Evolutionary conservation across 2,888 invertebrate species (phyloP).

Genomic region (Heteromurus nitidus): DNA sequence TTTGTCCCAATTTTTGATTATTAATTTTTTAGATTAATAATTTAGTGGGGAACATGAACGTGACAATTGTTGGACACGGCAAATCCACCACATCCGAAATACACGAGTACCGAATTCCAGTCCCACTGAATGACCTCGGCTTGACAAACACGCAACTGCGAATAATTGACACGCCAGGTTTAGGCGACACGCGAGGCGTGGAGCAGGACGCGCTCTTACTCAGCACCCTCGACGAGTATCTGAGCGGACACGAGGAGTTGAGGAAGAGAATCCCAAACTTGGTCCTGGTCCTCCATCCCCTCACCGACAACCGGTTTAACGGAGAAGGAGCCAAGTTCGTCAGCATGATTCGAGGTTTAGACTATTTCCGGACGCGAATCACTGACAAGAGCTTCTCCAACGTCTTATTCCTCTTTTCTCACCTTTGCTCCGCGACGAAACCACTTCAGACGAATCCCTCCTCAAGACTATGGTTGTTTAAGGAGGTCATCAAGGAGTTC

Average conservation of each 20-base stretch:
- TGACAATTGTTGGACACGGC: slow-evolving; percentile 4
- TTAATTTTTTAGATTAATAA: slow-evolving; percentile 37
- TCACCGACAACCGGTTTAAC: slow-evolving; percentile 47
- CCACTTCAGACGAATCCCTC: slow-evolving; percentile 7
- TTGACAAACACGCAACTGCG: slow-evolving; percentile 44
- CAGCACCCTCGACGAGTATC: slow-evolving; percentile 35
- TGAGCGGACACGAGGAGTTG: slow-evolving; percentile 45
- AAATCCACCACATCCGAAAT: slow-evolving; percentile 19
- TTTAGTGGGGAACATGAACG: slow-evolving; percentile 29
- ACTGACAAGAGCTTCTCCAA: slow-evolving; percentile 48
- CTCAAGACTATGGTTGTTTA: not conserved
- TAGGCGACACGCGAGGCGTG: slow-evolving; percentile 51
- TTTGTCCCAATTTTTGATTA: not conserved
- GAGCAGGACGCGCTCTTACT: slow-evolving; percentile 46
- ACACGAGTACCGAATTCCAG: slow-evolving; percentile 44
- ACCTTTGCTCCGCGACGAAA: slow-evolving; percentile 40
- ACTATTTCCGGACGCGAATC: slow-evolving; percentile 25
- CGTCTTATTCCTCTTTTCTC: slow-evolving; percentile 56
- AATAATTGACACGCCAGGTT: slow-evolving; percentile 56
- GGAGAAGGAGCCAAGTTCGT: slow-evolving; percentile 37
- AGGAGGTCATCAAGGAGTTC: slow-evolving; percentile 42
- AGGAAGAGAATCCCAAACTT: slow-evolving; percentile 34
- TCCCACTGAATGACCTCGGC: slow-evolving; percentile 42
- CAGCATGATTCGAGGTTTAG: slow-evolving; percentile 40
- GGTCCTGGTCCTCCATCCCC: slow-evolving; percentile 42